Conservation (phyloP, 2,888 invertebrate genomes). For the Ochropacha duplaris region DNA sequence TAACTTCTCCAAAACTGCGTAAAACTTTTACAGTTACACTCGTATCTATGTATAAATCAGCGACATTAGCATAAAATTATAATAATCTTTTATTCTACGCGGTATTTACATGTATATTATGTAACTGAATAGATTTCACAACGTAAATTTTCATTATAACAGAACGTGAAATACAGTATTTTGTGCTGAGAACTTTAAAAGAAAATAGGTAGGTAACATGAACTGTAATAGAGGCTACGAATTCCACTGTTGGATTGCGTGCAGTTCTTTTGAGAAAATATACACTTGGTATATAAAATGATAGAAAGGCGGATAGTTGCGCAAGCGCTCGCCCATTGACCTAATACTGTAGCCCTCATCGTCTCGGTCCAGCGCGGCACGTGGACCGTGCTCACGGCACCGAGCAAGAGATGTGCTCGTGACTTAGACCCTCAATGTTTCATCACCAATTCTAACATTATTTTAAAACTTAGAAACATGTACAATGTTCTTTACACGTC, state of each 20-base stretch:
- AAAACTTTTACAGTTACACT: neutral
- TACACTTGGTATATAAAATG: neutral
- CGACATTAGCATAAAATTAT: neutral
- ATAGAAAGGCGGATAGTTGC: constrained; percentile 7
- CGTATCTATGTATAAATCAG: neutral
- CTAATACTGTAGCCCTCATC: constrained; percentile 32
- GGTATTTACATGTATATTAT: neutral
- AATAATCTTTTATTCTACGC: neutral
- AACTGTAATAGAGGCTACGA: neutral
- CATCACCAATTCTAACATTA: neutral
- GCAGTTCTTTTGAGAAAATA: neutral
- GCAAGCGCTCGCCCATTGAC: constrained; percentile 38
- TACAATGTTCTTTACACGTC: too few relatives aligned
- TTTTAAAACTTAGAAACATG: neutral
- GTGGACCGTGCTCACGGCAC: constrained; percentile 38
- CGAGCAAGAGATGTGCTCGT: constrained; percentile 17
- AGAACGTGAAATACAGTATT: neutral
- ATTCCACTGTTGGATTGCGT: neutral
- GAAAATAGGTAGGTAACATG: neutral
- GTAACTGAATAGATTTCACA: neutral
- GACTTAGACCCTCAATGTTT: constrained; percentile 12
- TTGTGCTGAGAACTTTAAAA: neutral
- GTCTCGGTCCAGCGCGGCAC: constrained; percentile 73
- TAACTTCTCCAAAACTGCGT: neutral
- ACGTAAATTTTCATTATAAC: neutral